These are phyloP conservation scores for Armadillidium nasatum DNA, from an alignment of 1,140 invertebrate genomes.

Conservation along the genomic window DNA sequence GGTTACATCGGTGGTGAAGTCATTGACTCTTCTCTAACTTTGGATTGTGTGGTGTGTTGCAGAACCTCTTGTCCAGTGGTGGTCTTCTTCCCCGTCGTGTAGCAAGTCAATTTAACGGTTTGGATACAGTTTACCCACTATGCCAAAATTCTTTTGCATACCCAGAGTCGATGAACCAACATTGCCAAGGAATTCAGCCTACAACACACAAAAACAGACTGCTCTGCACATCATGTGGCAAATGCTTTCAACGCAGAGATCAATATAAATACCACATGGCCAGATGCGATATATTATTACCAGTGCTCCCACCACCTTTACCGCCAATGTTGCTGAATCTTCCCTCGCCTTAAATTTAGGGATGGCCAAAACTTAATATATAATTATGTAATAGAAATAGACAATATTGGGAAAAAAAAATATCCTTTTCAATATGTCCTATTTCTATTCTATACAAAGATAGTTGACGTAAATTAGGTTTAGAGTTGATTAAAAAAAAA, in stretches of 20 bases:
- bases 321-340: not conserved
- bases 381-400: not conserved
- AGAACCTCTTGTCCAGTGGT: conserved; percentile 32
- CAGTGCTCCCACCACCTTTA: not conserved
- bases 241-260: conserved; percentile 37
- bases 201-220: conserved; percentile 32
- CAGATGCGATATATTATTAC: conserved; percentile 22
- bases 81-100: conserved; percentile 36
- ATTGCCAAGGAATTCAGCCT: conserved; percentile 37
- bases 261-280: conserved; percentile 39
- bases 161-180: conserved; percentile 40
- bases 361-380: not conserved
- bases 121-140: conserved; percentile 37
- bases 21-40: not conserved
- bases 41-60: conserved; percentile 30
- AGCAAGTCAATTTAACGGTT: conserved; percentile 32
- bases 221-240: conserved; percentile 31
- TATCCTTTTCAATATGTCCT: not conserved
- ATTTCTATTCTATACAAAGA: no score
- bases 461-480: no score
- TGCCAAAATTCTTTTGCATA: conserved; percentile 38
- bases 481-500: no score
- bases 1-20: no score
- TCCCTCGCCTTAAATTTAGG: conserved; percentile 4
- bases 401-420: not conserved